Base-by-base conservation (phyloP, 2,797 vertebrate species). In the Spizella passerina region DNA sequence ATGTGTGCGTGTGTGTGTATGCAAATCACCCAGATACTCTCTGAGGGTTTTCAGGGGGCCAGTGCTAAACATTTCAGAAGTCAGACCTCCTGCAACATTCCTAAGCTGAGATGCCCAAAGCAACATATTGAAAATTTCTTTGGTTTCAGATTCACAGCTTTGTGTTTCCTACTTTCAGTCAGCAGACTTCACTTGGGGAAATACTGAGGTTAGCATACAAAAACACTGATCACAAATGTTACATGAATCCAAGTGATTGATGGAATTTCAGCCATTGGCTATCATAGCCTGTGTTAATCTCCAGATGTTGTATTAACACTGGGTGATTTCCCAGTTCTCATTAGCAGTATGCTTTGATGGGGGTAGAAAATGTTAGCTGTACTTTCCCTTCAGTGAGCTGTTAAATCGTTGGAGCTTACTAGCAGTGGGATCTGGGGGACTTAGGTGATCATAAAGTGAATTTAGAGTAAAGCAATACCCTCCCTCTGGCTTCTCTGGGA, bases 371-470 rank as follows among this genome's bases (percentile, higher is more conserved):
- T 57, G 56, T 87, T 92, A 78, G 71, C 65, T 91, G 24, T 71
- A 68, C 66, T 68, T 95, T 93, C 76, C 90, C 78, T 82, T 72
- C 88, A 85, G 75, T 94, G 86, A 95, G 85, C 86, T 76, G n/a
- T 94, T 95, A 93, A 94, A 96, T 96, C 94, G 82, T 49, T 32
- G 4, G 66, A 76, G 80, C 59, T 96, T 94, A 90, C 71, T 86
- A 69, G 80, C 71, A 81, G 44, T 69, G 78, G 90, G 68, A 91
- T 92, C 86, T 96, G 56, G 36, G 71, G 49, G 61, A 53, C 43
- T 91, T 94, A 78, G 1, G 1, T 2, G 32, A 94, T 91, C 79
- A 87, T 49, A 86, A 69, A 93, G 39, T 82, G 73, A 94, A 90
- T 92, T 85, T 91, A 76, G 86, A 50, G 47, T 91, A 66, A 78